Evolutionary conservation across 2,888 invertebrate species (phyloP).

Genomic region (Lordiphosa andalusiaca): DNA sequence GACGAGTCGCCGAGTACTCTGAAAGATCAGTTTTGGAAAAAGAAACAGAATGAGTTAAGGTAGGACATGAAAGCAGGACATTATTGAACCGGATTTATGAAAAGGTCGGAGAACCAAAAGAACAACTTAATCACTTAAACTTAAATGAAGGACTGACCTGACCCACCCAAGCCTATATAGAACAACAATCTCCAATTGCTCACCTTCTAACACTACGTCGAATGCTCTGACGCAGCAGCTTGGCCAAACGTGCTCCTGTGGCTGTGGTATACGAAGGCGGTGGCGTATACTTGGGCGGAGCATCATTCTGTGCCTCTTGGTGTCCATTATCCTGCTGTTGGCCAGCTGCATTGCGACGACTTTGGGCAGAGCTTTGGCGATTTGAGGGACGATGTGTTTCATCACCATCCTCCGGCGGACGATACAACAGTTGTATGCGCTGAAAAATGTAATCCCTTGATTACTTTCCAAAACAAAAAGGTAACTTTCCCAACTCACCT

Average conservation of each 20-base stretch:
- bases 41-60: too few relatives aligned
- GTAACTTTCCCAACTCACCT: slow-evolving; percentile 83
- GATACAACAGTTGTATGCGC: slow-evolving; percentile 91
- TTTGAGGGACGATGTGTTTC: slow-evolving; percentile 70
- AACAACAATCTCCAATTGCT: background rate
- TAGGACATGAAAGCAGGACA: too few relatives aligned
- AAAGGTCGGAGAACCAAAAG: too few relatives aligned
- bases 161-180: too few relatives aligned
- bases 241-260: slow-evolving; percentile 90
- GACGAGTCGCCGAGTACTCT: slow-evolving; percentile 67
- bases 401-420: slow-evolving; percentile 84
- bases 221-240: slow-evolving; percentile 88
- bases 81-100: too few relatives aligned
- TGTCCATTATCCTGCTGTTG: slow-evolving; percentile 40
- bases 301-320: slow-evolving; percentile 83
- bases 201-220: slow-evolving; percentile 88
- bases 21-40: background rate
- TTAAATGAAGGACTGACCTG: too few relatives aligned
- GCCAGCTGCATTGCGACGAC: slow-evolving; percentile 43
- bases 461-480: too few relatives aligned
- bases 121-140: too few relatives aligned
- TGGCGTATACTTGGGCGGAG: slow-evolving; percentile 95
- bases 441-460: slow-evolving; percentile 78
- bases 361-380: slow-evolving; percentile 41
- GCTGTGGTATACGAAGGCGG: slow-evolving; percentile 96